Conservation (phyloP, 2,888 invertebrate species). For the Bellardia pandia region DNA sequence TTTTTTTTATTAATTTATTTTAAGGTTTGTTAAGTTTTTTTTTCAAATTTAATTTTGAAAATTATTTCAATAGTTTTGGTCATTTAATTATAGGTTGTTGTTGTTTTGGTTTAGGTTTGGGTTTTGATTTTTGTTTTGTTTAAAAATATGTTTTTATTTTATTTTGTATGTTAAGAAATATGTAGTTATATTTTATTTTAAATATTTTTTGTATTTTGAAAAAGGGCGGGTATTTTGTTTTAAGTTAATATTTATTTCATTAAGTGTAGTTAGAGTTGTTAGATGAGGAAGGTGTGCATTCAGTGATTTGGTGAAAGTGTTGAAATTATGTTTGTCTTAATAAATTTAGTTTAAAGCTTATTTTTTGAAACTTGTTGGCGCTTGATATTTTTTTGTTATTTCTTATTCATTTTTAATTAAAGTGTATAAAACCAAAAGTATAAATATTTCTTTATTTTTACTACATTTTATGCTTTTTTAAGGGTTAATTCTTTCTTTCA, state of each 20-base stretch:
- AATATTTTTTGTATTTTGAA: slow-evolving; percentile 44
- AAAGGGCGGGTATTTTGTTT: slow-evolving; percentile 66
- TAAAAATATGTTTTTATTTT: slow-evolving; percentile 54
- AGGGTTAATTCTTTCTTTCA: slow-evolving; percentile 18
- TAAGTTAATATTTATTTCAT: neutral
- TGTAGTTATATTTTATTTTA: slow-evolving; percentile 33
- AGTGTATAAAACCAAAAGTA: slow-evolving; percentile 53
- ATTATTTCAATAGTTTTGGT: slow-evolving; percentile 38
- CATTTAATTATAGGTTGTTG: slow-evolving; percentile 59
- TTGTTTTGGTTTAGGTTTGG: slow-evolving; percentile 26
- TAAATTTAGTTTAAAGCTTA: slow-evolving; percentile 65
- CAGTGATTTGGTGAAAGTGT: slow-evolving; percentile 47
- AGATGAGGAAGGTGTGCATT: slow-evolving; percentile 18
- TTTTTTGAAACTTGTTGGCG: slow-evolving; percentile 72
- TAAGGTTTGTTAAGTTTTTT: slow-evolving; percentile 37
- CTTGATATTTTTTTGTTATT: slow-evolving; percentile 54
- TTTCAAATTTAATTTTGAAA: slow-evolving; percentile 47
- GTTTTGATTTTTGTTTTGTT: slow-evolving; percentile 43
- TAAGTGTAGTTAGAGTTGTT: slow-evolving; percentile 22
- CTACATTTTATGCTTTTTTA: slow-evolving; percentile 41
- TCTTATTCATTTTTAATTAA: slow-evolving; percentile 43
- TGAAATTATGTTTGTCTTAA: slow-evolving; percentile 38
- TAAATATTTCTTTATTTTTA: slow-evolving; percentile 14
- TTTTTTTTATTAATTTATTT: neutral
- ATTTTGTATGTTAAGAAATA: slow-evolving; percentile 50